These are phyloP conservation scores for Odontamblyopus lacepedii DNA, from an alignment of 2,797 vertebrate genomes.

Conservation along the genomic window DNA sequence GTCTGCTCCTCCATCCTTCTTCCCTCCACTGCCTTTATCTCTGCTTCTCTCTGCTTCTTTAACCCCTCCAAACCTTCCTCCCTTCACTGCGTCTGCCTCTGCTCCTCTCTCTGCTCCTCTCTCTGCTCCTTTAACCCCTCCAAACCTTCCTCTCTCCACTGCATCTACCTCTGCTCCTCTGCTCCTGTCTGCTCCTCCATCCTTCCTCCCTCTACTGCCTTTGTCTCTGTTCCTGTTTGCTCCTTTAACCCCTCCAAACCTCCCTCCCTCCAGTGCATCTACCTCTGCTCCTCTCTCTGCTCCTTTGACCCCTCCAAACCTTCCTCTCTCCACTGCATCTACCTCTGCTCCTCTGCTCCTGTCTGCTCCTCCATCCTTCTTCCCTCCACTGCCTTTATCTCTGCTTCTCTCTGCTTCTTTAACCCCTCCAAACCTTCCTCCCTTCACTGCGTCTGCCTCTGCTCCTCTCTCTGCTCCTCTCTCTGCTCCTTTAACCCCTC, in stretches of 20 bases:
- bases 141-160: background rate
- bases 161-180: too few relatives aligned
- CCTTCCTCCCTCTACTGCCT: too few relatives aligned
- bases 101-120: too few relatives aligned
- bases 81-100: background rate
- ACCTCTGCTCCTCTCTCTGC: background rate
- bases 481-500: background rate
- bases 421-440: background rate
- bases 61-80: background rate
- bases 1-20: constrained; percentile 27
- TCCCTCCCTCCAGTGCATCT: background rate
- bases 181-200: too few relatives aligned
- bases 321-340: background rate
- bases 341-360: too few relatives aligned
- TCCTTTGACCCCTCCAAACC: background rate
- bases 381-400: background rate
- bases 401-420: background rate
- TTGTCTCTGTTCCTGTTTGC: too few relatives aligned
- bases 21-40: background rate
- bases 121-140: background rate
- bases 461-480: background rate
- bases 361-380: background rate
- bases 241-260: too few relatives aligned
- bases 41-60: background rate
- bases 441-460: background rate